A percentile compares a stretch with the other conserved stretches of the same genome.
Evolutionary conservation across 2,888 invertebrate species (phyloP).

Genomic region (Villa cingulata): DNA sequence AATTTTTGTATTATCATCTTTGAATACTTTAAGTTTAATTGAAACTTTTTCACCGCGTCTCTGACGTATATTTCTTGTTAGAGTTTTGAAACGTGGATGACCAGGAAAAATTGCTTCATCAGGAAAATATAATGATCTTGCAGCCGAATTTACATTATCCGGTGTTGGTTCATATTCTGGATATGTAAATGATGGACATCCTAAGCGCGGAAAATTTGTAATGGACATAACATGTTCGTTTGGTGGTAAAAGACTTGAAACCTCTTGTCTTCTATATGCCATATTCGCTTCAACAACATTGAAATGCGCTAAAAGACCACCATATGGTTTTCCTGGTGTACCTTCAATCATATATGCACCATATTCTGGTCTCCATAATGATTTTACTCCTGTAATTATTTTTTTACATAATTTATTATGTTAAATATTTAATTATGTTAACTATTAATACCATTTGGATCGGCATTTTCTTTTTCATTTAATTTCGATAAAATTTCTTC

Average conservation of each 20-base stretch:
- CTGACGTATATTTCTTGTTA: constrained; percentile 84
- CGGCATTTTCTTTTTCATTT: constrained; percentile 64
- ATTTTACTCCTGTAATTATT: constrained; percentile 69
- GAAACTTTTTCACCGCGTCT: constrained; percentile 89
- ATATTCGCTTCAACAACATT: constrained; percentile 98
- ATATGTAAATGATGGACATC: constrained; percentile 75
- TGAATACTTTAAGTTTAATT: constrained; percentile 91
- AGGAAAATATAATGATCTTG: constrained; percentile 81
- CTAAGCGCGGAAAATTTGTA: constrained; percentile 87
- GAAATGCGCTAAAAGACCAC: constrained; percentile 88
- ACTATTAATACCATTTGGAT: constrained; percentile 50
- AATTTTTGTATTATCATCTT: constrained; percentile 70
- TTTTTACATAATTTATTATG: too few relatives aligned
- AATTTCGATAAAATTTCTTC: constrained; percentile 62
- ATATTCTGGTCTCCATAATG: constrained; percentile 95
- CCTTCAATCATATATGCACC: constrained; percentile 99
- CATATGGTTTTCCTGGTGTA: constrained; percentile 92
- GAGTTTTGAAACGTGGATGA: constrained; percentile 90
- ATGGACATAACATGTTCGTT: constrained; percentile 82
- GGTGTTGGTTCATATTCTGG: constrained; percentile 55
- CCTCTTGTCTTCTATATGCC: constrained; percentile 78
- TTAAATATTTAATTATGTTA: background rate
- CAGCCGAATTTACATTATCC: constrained; percentile 56
- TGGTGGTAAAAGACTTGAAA: constrained; percentile 54
- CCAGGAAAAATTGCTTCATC: constrained; percentile 87